Base-by-base conservation (phyloP, 2,797 vertebrate genomes). In the Potorous gilbertii region DNA sequence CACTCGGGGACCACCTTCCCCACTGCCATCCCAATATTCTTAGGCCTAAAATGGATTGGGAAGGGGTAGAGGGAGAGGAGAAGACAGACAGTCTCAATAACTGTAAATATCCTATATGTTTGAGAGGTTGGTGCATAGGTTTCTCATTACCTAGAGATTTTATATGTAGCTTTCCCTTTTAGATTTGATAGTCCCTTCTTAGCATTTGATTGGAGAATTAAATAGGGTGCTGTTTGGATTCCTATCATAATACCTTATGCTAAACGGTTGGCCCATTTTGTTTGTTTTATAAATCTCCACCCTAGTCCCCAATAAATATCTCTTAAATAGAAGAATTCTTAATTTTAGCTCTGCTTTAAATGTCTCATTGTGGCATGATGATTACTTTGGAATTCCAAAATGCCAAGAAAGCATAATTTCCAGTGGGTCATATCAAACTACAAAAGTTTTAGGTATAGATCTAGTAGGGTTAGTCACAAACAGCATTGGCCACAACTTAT, bases 31-130 rank as follows among this genome's bases (percentile, higher is more conserved):
- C 74, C 40, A 87, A 46, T 87, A 50, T 5, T 50, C 40, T 11
- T 87, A 50, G 46, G 40, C 24, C 21, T 11, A 87, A 50, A 81
- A 87, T 3, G 74, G 8, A 27, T 9, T 81, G 21, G 34, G 31
- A 24, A 24, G 40, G 0, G 5, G 0, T 16, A 31, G 11, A 55
- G 0, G 54, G 4, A 54, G 5, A 3, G 0, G 55, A 81, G 0
- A 18, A 62, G 3, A 66, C n/a, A 74, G 5, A 1, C 21, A 27
- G 40, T 46, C 11, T 27, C 40, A 87, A 87, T 11, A 87, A 27
- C 9, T 87, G 3, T 81, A 81, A 81, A 81, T 46, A 81, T 81
- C 40, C 24, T 81, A 81, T 4, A 3, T 81, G 74, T 27, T 66
- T 46, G 74, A 87, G 9, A 87, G 3, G 21, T 50, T 87, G 74